These are phyloP conservation scores for Cyphomyrmex costatus DNA, from an alignment of 1,140 invertebrate genomes.

Conservation along the genomic window DNA sequence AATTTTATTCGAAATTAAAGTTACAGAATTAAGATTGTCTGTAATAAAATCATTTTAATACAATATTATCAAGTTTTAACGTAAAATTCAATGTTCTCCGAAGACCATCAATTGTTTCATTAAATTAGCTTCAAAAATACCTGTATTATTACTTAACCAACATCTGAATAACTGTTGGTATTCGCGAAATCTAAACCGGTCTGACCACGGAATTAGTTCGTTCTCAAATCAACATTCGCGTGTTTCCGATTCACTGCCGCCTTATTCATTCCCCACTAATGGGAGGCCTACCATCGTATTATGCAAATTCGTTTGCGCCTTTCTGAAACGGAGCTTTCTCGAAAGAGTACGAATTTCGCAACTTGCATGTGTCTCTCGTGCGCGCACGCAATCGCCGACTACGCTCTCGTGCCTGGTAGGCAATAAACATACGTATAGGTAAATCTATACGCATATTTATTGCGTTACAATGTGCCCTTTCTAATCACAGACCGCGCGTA, in stretches of 20 bases:
- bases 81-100: not conserved
- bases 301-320: constrained; percentile 19
- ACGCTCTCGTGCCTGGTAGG: constrained; percentile 22
- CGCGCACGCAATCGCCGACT: constrained; percentile 43
- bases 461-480: constrained; percentile 42
- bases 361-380: constrained; percentile 45
- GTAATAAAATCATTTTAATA: not conserved
- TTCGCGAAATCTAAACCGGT: not conserved
- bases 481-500: constrained; percentile 16
- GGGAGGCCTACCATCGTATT: constrained; percentile 34
- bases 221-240: not conserved
- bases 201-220: constrained; percentile 1
- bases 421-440: not conserved
- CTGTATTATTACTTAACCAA: not conserved
- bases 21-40: not conserved
- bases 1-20: not conserved
- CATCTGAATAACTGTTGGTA: not conserved
- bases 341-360: constrained; percentile 41
- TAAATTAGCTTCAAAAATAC: not conserved
- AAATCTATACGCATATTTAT: constrained; percentile 62
- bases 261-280: constrained; percentile 19
- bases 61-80: not conserved
- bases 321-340: constrained; percentile 49
- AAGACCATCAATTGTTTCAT: not conserved
- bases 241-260: not conserved